phyloP scores from a whole-genome alignment of 64 coral and sea anemone species.

The Orbicella faveolata region DNA sequence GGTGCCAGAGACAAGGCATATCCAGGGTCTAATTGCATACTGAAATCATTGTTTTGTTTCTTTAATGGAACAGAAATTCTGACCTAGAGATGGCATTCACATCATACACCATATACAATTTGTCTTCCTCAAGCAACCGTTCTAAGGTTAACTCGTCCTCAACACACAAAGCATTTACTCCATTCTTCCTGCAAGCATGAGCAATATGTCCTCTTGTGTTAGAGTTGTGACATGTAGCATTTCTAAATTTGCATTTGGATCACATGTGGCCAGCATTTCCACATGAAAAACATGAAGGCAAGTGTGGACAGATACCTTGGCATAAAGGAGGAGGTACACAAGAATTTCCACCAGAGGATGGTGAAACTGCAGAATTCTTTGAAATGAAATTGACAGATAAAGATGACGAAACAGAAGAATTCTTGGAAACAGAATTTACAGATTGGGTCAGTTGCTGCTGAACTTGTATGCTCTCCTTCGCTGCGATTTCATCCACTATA shows the following conservation, averaged over 20 bases:
- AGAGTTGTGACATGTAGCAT: slow-evolving; percentile 31
- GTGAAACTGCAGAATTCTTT: too few relatives aligned
- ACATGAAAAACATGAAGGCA: slow-evolving; percentile 21
- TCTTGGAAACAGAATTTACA: background rate
- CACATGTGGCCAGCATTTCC: slow-evolving; percentile 36
- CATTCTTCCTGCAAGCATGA: slow-evolving; percentile 29
- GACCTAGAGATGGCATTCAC: background rate
- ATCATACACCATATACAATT: slow-evolving; percentile 3
- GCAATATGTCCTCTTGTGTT: slow-evolving; percentile 46
- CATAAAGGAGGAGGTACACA: background rate
- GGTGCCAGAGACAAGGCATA: slow-evolving; percentile 56
- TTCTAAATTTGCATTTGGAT: slow-evolving; percentile 59
- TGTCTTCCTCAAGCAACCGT: background rate
- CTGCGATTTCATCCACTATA: background rate
- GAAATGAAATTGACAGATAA: too few relatives aligned
- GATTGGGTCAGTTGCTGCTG: slow-evolving; percentile 26
- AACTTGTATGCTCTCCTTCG: slow-evolving; percentile 36
- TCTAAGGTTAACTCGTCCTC: background rate
- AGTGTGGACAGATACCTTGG: background rate
- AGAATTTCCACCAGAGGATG: background rate
- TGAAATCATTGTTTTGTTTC: slow-evolving; percentile 35
- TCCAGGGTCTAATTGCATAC: slow-evolving; percentile 66
- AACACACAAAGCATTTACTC: slow-evolving; percentile 20
- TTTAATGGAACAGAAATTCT: background rate
- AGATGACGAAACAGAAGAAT: too few relatives aligned